Percentiles rank a stretch among this genome's conserved stretches.
Evolutionary conservation across 2,113 vertebrate species (phyloP).

Genomic region (Polypterus bichir): DNA sequence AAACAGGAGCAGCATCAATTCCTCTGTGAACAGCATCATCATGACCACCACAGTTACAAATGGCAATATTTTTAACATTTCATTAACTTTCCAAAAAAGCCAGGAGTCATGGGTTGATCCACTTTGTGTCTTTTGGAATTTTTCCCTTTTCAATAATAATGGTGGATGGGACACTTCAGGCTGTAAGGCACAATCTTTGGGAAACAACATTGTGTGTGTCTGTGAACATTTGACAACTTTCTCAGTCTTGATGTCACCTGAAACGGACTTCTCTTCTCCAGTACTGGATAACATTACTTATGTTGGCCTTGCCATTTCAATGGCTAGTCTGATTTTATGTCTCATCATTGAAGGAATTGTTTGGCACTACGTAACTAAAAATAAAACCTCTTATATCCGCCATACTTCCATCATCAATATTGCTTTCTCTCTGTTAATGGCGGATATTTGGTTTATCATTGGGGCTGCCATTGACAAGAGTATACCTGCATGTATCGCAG

Average conservation of each 20-base stretch:
- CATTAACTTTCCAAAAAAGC: constrained; percentile 46
- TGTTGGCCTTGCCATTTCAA: constrained; percentile 57
- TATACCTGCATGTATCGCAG: constrained; percentile 42
- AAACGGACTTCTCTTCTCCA: not conserved
- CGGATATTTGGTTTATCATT: constrained; percentile 68
- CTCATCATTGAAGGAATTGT: constrained; percentile 54
- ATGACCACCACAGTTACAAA: constrained; percentile 42
- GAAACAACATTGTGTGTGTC: constrained; percentile 30
- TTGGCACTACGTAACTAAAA: constrained; percentile 57
- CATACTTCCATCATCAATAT: constrained; percentile 72
- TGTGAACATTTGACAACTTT: constrained; percentile 68
- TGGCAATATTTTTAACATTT: constrained; percentile 24
- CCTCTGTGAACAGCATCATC: constrained; percentile 45
- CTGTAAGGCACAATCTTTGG: constrained; percentile 25
- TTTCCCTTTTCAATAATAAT: constrained; percentile 18
- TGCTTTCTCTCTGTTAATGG: constrained; percentile 51
- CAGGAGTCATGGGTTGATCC: constrained; percentile 29
- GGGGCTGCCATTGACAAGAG: constrained; percentile 12
- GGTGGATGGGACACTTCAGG: constrained; percentile 46
- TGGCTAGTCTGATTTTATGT: constrained; percentile 59
- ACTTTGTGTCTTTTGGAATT: constrained; percentile 68
- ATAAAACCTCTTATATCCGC: constrained; percentile 63
- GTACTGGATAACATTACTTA: constrained; percentile 46
- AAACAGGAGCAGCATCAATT: not conserved
- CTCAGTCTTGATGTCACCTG: constrained; percentile 68